phyloP scores from a whole-genome alignment of 2,888 invertebrate species.

The Nomada fucata region DNA sequence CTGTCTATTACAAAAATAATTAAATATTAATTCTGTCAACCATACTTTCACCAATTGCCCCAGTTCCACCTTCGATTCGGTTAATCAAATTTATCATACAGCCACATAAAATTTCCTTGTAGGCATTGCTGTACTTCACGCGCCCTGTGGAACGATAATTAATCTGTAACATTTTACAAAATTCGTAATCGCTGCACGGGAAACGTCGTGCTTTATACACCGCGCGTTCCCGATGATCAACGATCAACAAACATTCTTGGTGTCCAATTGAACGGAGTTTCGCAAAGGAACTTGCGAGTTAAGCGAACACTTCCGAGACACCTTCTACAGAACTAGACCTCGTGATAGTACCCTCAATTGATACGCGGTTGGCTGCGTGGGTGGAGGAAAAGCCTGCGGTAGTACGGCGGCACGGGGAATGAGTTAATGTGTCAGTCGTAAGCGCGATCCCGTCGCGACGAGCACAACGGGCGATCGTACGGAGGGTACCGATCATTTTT shows the following conservation, averaged over 20 bases:
- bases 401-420: conserved; percentile 65
- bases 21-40: not conserved
- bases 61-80: no score
- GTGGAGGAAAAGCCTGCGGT: conserved; percentile 69
- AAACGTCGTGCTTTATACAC: not conserved
- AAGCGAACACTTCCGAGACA: conserved; percentile 58
- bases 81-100: no score
- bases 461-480: conserved; percentile 50
- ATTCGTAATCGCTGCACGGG: not conserved
- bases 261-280: conserved; percentile 41
- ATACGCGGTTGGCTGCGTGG: conserved; percentile 65
- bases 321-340: conserved; percentile 59
- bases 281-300: conserved; percentile 51
- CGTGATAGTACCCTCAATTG: conserved; percentile 61
- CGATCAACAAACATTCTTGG: conserved; percentile 27
- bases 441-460: conserved; percentile 79
- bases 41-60: not conserved
- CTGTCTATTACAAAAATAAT: not conserved
- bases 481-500: not conserved
- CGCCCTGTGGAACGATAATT: not conserved
- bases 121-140: not conserved
- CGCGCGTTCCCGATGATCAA: not conserved
- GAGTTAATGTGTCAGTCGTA: conserved; percentile 77
- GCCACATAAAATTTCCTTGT: no score
- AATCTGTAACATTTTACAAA: not conserved